Base-by-base conservation (phyloP, 2,113 vertebrate genomes). In the Istiophorus platypterus region DNA sequence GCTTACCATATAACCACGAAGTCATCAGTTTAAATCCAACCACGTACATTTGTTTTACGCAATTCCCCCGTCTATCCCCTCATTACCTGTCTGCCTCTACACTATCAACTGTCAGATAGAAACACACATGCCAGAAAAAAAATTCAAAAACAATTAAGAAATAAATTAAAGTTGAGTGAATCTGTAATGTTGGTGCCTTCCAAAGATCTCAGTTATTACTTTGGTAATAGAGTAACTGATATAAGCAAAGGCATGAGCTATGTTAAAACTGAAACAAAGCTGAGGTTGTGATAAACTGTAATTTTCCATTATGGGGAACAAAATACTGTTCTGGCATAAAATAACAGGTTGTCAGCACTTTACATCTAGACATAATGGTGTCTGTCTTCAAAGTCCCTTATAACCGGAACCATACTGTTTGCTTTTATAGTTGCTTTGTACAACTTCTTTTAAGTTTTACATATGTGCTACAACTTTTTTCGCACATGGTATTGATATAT, bases 381-480 rank as follows among this genome's bases (percentile, higher is more conserved):
- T 68, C n/a, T 15, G 22, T 42, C 42, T 65, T 54, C 7, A 71
- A 54, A 80, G 71, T 71, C 59, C 45, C 59, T 31, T 71, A 20
- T 67, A 74, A 81, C 61, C 67, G 49, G 56, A 81, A 49, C 72
- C 15, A 22, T 41, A 7, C 29, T 20, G 61, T 73, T 58, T 58
- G 20, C 15, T 42, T 76, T 69, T 69, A 56, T n/a, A 29, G 63
- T 42, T 12, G 29, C 37, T 65, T 75, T 57, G 29, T 63, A 18
- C 10, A 39, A 42, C 24, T 9, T 59, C 71, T 67, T 78, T 76
- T 73, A 84, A 73, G 68, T 73, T 86, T 78, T 78, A 75, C 71
- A 70, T 61, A 54, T 42, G 27, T 62, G 27, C 37, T 37, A 18
- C 56, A 76, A 78, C 34, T 27, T 45, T 26, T 76, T 41, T 47